Evolutionary conservation across 2,888 invertebrate genomes (phyloP).

Genomic region (Pheosia gnoma): DNA sequence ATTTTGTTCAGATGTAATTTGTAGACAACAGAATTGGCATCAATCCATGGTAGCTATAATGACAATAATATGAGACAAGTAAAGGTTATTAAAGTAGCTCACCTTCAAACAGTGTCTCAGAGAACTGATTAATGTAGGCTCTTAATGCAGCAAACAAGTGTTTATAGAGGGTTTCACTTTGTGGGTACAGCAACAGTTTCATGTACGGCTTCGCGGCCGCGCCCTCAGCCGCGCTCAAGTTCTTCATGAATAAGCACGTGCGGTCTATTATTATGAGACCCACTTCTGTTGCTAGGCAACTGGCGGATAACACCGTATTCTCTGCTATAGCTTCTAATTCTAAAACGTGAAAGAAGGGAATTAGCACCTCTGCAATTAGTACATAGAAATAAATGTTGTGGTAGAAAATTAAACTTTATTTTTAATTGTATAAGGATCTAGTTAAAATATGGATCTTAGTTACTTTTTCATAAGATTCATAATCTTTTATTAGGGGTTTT

Average conservation of each 20-base stretch:
- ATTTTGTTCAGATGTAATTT: no score
- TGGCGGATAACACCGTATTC: constrained; percentile 71
- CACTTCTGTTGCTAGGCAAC: constrained; percentile 92
- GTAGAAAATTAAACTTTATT: no score
- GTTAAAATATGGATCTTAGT: no score
- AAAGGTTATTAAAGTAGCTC: constrained; percentile 24
- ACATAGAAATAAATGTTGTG: background rate
- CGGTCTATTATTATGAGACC: constrained; percentile 95
- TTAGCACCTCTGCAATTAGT: background rate
- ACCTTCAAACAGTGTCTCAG: constrained; percentile 92
- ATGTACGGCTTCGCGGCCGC: constrained; percentile 94
- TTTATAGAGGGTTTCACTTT: constrained; percentile 94
- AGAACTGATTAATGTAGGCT: constrained; percentile 96
- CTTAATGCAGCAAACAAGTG: constrained; percentile 96
- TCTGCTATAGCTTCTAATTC: constrained; percentile 76
- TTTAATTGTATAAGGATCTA: no score
- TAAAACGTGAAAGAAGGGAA: constrained; percentile 30
- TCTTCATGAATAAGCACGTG: constrained; percentile 92
- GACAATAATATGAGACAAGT: background rate
- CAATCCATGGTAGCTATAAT: no score
- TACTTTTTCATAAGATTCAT: no score
- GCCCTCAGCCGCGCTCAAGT: constrained; percentile 91
- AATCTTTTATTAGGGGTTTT: no score
- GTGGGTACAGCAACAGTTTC: constrained; percentile 93
- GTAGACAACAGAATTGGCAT: no score